Conservation (phyloP, 2,113 vertebrate species). For the Tautogolabrus adspersus region DNA sequence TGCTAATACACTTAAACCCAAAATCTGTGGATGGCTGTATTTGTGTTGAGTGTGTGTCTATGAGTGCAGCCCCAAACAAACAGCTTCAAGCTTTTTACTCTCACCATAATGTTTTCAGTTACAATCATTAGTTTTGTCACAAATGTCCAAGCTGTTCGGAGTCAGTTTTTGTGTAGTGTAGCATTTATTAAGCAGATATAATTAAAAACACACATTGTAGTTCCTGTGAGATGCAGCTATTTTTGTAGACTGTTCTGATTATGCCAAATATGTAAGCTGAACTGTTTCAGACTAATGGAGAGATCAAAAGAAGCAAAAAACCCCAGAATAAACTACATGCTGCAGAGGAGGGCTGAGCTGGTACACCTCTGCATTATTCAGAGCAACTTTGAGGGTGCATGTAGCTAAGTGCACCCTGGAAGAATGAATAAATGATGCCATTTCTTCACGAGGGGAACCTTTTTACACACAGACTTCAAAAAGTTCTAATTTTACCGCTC, state of each 20-base stretch:
- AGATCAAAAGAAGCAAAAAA: conserved; percentile 5
- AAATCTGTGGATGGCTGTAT: conserved; percentile 12
- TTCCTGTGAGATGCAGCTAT: background rate
- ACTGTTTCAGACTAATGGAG: conserved; percentile 20
- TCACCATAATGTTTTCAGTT: background rate
- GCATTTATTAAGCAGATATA: background rate
- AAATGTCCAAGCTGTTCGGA: background rate
- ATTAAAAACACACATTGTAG: background rate
- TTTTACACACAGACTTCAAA: conserved; percentile 15
- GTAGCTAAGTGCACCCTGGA: conserved; percentile 52
- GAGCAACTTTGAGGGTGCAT: conserved; percentile 29
- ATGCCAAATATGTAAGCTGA: conserved; percentile 1
- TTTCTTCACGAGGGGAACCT: conserved; percentile 27
- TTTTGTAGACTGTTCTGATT: background rate
- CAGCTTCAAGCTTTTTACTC: background rate
- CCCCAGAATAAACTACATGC: background rate
- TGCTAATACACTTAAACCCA: conserved; percentile 5
- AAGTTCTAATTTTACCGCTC: conserved; percentile 27
- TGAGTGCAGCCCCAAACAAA: background rate
- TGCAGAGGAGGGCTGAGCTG: conserved; percentile 34
- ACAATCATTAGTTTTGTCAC: background rate
- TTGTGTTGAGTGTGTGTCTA: background rate
- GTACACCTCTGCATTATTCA: conserved; percentile 65
- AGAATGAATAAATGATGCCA: conserved; percentile 62
- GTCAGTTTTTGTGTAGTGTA: background rate